Evolutionary conservation across 2,797 vertebrate species (phyloP), one percentile per base, ranked within the genome.

Genomic region (Mus caroli): DNA sequence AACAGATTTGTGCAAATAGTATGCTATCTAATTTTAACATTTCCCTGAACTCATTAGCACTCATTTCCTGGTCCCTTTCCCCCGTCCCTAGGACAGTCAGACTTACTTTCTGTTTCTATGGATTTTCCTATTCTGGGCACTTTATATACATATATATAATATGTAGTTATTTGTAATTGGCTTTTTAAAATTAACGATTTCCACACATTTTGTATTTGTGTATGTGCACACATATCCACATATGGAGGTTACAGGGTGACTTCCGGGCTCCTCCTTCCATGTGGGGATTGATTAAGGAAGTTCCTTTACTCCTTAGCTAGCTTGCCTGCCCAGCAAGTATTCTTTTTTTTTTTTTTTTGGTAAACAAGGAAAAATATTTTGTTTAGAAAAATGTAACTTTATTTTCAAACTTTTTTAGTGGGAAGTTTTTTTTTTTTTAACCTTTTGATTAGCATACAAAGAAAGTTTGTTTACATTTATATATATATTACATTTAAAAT

Each of bases 21-120:
- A 7, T 6, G 28, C 73, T n/a, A 91, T 91, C 76, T 87, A 86
- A 90, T 95, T 96, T 94, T 95, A 91, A 86, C 84, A 37, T 43
- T 94, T 93, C 50, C 37, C 54, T n/a, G 12, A 22, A 19, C 40
- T 12, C 31, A 3, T 88, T 37, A 93, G 40, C 56, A 37, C 64
- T 62, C 31, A 50, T 43, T 75, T 75, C 80, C 58, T 22, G 19
- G 40, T 22, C 20, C 12, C 28, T 37, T 37, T 17, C n/a, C 40
- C 40, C 14, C 24, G 58, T 52, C 43, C 60, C 43, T 14, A 37
- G 67, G 64, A 28, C 52, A 43, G 54, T 14, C 54, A 10, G 22
- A 56, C n/a, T 52, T 89, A 37, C 26, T 54, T 94, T 77, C 60
- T 88, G 50, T 58, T 46, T 62, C 37, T 88, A 0, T 75, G 46